A percentile compares a stretch with the other conserved stretches of the same genome.
Evolutionary conservation across 23 tunicate genomes (phyloP).

Genomic region (Pegea sp.): DNA sequence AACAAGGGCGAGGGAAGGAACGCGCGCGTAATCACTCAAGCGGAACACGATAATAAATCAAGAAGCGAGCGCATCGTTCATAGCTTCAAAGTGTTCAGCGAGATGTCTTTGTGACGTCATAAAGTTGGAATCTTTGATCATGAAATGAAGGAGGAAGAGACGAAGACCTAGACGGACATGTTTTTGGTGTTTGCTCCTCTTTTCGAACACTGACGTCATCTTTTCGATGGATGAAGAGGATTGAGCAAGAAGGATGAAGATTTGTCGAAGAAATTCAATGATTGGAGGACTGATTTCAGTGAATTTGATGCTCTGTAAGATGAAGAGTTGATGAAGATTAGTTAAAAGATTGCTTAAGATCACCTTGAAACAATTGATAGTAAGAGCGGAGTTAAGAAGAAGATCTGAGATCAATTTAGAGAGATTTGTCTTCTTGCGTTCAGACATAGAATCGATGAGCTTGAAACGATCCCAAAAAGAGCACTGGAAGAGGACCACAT

Average conservation of each 20-base stretch:
- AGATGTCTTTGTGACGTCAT: constrained; percentile 11
- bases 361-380: constrained; percentile 46
- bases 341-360: too few species aligned
- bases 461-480: constrained; percentile 68
- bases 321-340: not conserved
- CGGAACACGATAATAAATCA: too few species aligned
- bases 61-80: constrained; percentile 11
- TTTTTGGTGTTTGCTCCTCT: too few species aligned
- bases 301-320: constrained; percentile 21
- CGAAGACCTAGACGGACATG: constrained; percentile 24
- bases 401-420: constrained; percentile 20
- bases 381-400: constrained; percentile 21
- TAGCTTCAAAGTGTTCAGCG: constrained; percentile 3
- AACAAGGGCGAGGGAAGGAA: not conserved
- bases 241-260: too few species aligned
- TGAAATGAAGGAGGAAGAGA: constrained; percentile 49
- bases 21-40: not conserved
- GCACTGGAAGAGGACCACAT: constrained; percentile 37
- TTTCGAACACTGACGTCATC: too few species aligned
- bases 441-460: constrained; percentile 5
- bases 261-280: constrained; percentile 26
- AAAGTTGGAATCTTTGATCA: constrained; percentile 27
- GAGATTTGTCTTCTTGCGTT: constrained; percentile 12
- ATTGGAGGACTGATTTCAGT: constrained; percentile 29
- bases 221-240: too few species aligned